These are phyloP conservation scores for Lycia hirtaria DNA, from an alignment of 2,888 invertebrate genomes.

Conservation along the genomic window DNA sequence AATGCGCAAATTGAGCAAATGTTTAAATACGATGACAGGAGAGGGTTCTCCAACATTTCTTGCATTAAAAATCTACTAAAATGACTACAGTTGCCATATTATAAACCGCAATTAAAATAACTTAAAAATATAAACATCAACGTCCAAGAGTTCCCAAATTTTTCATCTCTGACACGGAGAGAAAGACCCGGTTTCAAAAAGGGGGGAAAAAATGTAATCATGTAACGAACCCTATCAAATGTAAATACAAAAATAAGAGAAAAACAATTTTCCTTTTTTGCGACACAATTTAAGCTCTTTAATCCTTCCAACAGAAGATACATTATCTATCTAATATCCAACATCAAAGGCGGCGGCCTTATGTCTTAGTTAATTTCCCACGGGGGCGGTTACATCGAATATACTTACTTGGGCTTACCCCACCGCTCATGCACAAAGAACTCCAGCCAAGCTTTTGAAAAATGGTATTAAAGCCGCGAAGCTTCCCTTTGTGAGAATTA, in stretches of 20 bases:
- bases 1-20: conserved; percentile 18
- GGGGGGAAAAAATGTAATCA: too few relatives aligned
- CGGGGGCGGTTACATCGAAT: conserved; percentile 29
- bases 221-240: too few relatives aligned
- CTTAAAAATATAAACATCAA: too few relatives aligned
- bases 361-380: conserved; percentile 34
- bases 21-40: too few relatives aligned
- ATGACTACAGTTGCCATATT: too few relatives aligned
- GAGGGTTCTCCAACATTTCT: too few relatives aligned
- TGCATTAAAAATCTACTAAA: too few relatives aligned
- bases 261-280: not conserved
- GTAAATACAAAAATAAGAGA: not conserved
- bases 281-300: conserved; percentile 9
- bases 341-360: conserved; percentile 24
- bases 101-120: too few relatives aligned
- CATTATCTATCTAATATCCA: conserved; percentile 23
- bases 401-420: conserved; percentile 25
- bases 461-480: not conserved
- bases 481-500: not conserved
- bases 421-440: conserved; percentile 14
- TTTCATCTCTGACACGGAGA: too few relatives aligned
- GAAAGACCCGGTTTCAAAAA: too few relatives aligned
- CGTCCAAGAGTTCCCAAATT: too few relatives aligned
- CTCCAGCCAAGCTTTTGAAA: not conserved
- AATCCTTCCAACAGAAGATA: conserved; percentile 18